Conservation (phyloP, 2,888 invertebrate genomes). For the Drosophila paranaensis region DNA sequence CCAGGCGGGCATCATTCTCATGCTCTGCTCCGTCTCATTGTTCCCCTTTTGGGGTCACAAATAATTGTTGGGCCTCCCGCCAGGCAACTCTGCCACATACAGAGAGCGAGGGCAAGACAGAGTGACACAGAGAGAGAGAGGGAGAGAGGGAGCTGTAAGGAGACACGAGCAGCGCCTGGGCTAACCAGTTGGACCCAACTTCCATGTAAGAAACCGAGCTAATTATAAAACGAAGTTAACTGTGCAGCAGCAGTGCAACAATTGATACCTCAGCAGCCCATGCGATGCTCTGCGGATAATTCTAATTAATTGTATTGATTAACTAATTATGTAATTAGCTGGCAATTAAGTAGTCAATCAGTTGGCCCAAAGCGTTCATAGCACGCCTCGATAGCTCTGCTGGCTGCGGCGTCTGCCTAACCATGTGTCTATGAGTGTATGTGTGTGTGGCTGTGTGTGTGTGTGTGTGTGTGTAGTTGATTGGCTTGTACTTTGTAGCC, state of each 20-base stretch:
- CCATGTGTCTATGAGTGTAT: not conserved
- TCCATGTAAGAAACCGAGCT: not conserved
- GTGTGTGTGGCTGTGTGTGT: not conserved
- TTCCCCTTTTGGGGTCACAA: conserved; percentile 60
- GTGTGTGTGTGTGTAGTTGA: not conserved
- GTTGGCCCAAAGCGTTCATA: conserved; percentile 44
- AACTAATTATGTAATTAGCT: conserved; percentile 71
- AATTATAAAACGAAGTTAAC: conserved; percentile 20
- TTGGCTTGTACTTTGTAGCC: too few species aligned
- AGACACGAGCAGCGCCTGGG: not conserved
- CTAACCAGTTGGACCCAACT: not conserved
- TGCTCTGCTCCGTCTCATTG: conserved; percentile 25
- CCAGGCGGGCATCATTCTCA: conserved; percentile 52
- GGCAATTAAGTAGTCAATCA: conserved; percentile 32
- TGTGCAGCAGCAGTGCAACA: conserved; percentile 3
- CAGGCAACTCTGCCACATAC: conserved; percentile 22
- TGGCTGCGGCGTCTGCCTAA: not conserved
- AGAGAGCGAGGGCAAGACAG: not conserved
- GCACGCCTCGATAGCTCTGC: conserved; percentile 10
- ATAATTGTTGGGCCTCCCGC: conserved; percentile 62
- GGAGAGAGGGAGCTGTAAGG: conserved; percentile 2
- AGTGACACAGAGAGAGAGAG: not conserved
- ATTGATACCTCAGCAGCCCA: conserved; percentile 13
- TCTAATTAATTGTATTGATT: conserved; percentile 76
- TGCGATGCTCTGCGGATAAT: conserved; percentile 54